Evolutionary conservation across 2,888 invertebrate species (phyloP).

Genomic region (Silvanus unidentatus): DNA sequence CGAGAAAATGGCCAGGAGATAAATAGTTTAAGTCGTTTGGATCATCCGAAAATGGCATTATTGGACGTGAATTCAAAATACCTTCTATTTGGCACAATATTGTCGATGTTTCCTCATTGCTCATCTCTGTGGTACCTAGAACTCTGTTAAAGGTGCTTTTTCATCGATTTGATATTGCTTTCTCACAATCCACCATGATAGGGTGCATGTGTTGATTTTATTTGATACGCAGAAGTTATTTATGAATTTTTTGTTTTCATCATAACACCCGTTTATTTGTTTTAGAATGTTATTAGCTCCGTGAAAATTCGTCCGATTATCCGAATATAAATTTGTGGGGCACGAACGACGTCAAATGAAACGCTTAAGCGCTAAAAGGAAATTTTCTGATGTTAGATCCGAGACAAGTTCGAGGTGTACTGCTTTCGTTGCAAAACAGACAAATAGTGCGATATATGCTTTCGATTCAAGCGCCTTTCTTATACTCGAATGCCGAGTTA

Average conservation of each 20-base stretch:
- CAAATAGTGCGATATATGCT: slow-evolving; percentile 9
- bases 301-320: background rate
- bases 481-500: slow-evolving; percentile 3
- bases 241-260: too few relatives aligned
- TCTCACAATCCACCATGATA: slow-evolving; percentile 33
- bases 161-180: too few relatives aligned
- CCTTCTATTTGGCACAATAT: slow-evolving; percentile 30
- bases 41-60: slow-evolving; percentile 23
- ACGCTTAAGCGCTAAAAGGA: background rate
- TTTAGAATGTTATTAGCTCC: background rate
- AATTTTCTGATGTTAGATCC: background rate
- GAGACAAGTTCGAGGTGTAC: background rate
- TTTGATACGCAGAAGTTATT: background rate
- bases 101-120: slow-evolving; percentile 30
- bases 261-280: too few relatives aligned
- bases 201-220: slow-evolving; percentile 15
- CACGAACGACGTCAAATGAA: background rate
- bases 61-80: slow-evolving; percentile 31
- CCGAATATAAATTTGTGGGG: background rate
- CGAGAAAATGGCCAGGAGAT: slow-evolving; percentile 28
- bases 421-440: slow-evolving; percentile 11
- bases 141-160: slow-evolving; percentile 28
- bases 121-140: slow-evolving; percentile 20
- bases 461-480: slow-evolving; percentile 3
- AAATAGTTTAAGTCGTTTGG: slow-evolving; percentile 21